These are phyloP conservation scores for Gila robusta DNA, from an alignment of 2,797 vertebrate species.

Conservation along the genomic window DNA sequence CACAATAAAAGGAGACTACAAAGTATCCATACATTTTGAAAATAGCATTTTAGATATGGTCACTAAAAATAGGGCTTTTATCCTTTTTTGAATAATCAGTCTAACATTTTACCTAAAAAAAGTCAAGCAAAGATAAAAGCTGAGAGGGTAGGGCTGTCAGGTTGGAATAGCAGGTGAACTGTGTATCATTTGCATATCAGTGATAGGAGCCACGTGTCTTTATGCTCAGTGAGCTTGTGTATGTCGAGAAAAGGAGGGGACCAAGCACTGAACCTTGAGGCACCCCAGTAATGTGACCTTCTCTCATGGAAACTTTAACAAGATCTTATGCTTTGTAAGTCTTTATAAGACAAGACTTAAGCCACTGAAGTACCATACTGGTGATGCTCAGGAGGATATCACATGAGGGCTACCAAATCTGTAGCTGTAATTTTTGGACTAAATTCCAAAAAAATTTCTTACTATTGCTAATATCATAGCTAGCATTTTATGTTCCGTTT, in stretches of 20 bases:
- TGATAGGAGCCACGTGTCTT: not conserved
- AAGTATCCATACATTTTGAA: not conserved
- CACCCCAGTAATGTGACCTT: not conserved
- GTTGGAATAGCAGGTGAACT: not conserved
- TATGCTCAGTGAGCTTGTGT: not conserved
- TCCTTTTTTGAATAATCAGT: not conserved
- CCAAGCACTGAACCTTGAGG: not conserved
- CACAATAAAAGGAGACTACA: not conserved
- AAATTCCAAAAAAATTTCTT: too few species aligned
- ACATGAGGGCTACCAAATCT: too few species aligned
- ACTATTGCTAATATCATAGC: not conserved
- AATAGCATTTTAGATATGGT: not conserved
- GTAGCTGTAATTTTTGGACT: too few species aligned
- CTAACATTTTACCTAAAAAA: not conserved
- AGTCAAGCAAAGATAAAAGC: not conserved
- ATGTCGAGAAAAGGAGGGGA: not conserved
- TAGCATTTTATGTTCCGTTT: not conserved
- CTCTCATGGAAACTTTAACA: not conserved
- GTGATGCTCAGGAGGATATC: not conserved
- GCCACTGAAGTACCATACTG: not conserved
- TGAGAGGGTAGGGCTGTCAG: not conserved
- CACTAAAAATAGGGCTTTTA: not conserved
- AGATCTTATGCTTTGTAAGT: not conserved
- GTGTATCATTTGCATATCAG: not conserved
- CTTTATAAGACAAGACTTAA: not conserved